Percentiles rank a stretch among this genome's conserved stretches.
Conservation (phyloP, 2,888 invertebrate genomes). For the Deilephila elpenor region DNA sequence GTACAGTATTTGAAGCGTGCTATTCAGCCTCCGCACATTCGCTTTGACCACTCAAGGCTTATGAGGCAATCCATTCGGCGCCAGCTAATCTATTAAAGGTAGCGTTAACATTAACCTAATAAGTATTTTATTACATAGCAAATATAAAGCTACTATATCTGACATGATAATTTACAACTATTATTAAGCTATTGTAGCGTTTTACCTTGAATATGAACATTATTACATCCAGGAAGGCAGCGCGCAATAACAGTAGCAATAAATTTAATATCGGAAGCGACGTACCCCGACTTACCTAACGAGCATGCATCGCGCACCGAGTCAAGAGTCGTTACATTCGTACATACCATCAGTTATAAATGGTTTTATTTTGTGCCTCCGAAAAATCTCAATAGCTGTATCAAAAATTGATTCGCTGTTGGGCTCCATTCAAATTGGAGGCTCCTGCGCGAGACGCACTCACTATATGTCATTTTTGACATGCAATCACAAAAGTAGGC, state of each 20-base stretch:
- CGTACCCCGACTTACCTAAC: slow-evolving; percentile 48
- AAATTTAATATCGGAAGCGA: slow-evolving; percentile 58
- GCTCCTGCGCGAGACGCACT: not conserved
- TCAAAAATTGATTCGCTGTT: not conserved
- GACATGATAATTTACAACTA: slow-evolving; percentile 11
- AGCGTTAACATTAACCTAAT: slow-evolving; percentile 4
- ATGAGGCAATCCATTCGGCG: slow-evolving; percentile 35
- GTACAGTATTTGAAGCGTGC: slow-evolving; percentile 37
- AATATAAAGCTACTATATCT: not conserved
- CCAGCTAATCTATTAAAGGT: slow-evolving; percentile 3
- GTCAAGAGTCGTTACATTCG: slow-evolving; percentile 3
- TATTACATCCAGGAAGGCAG: slow-evolving; percentile 40
- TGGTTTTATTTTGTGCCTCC: slow-evolving; percentile 7
- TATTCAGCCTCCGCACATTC: slow-evolving; percentile 32
- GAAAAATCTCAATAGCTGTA: not conserved
- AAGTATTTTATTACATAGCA: not conserved
- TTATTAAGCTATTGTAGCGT: slow-evolving; percentile 31
- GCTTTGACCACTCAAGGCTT: slow-evolving; percentile 44
- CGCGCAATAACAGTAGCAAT: slow-evolving; percentile 50
- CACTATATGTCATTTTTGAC: slow-evolving; percentile 3
- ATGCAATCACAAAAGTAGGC: not conserved
- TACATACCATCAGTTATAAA: slow-evolving; percentile 21
- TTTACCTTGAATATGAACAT: slow-evolving; percentile 33
- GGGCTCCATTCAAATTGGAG: not conserved
- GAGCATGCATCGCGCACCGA: slow-evolving; percentile 38